phyloP scores from a whole-genome alignment of 2,113 vertebrate genomes.

The Myrmophylax atrothorax region DNA sequence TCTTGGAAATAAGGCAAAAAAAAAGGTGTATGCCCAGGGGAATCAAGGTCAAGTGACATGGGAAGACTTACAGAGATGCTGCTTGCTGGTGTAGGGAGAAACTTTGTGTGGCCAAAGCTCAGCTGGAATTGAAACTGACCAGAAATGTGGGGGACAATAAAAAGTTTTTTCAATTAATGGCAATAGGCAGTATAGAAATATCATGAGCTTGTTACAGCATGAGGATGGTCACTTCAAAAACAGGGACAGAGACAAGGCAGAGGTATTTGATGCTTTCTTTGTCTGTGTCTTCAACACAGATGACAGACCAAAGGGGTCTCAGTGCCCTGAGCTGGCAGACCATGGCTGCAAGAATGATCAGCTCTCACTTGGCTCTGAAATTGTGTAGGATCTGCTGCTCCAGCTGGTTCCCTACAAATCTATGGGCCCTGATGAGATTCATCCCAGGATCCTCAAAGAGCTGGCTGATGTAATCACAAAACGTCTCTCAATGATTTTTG shows the following conservation, averaged over 20 bases:
- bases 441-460: neutral
- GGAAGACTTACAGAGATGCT: neutral
- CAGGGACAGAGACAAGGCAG: neutral
- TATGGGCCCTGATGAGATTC: neutral
- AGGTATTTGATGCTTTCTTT: too few relatives aligned
- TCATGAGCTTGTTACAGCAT: neutral
- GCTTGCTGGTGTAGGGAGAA: neutral
- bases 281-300: too few relatives aligned
- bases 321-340: too few relatives aligned
- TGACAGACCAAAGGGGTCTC: too few relatives aligned
- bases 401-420: neutral
- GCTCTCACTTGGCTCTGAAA: too few relatives aligned
- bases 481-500: neutral
- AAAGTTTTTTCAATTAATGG: neutral
- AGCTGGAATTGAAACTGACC: neutral
- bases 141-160: neutral
- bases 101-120: neutral
- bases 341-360: too few relatives aligned
- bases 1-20: neutral
- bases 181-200: neutral
- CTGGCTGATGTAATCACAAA: neutral
- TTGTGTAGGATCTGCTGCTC: too few relatives aligned
- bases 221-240: neutral
- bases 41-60: neutral
- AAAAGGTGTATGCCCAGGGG: neutral